Evolutionary conservation across 30 jellyfish, hydroid and myxozoan species (phyloP).

Genomic region (Pelagia noctiluca): DNA sequence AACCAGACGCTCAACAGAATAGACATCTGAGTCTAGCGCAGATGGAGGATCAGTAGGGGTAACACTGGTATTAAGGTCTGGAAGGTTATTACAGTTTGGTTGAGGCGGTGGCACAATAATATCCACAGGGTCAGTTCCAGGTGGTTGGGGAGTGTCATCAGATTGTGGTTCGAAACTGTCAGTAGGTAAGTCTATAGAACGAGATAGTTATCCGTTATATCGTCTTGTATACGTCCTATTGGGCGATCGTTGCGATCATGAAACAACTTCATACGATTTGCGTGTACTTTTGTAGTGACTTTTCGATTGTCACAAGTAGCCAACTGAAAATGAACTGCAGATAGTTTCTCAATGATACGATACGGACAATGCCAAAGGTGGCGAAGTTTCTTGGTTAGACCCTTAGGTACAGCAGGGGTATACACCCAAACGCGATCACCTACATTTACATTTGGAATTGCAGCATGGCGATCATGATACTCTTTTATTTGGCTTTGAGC

Average conservation of each 20-base stretch:
- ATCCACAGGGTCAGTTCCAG: no score
- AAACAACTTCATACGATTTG: constrained; percentile 44
- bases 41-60: not conserved
- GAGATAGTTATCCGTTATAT: not conserved
- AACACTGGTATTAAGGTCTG: not conserved
- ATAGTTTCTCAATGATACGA: constrained; percentile 53
- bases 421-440: constrained; percentile 79
- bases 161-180: not conserved
- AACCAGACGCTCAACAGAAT: not conserved
- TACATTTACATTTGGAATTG: constrained; percentile 31
- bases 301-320: constrained; percentile 30
- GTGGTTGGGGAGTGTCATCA: not conserved
- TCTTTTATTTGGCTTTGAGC: constrained; percentile 45
- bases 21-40: not conserved
- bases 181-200: not conserved
- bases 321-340: constrained; percentile 54
- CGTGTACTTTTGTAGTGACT: constrained; percentile 54
- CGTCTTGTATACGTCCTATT: not conserved
- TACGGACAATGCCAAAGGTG: constrained; percentile 70
- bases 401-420: constrained; percentile 54
- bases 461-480: constrained; percentile 45
- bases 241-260: constrained; percentile 64
- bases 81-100: not conserved
- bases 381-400: constrained; percentile 49
- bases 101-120: not conserved